A percentile compares a stretch with the other conserved stretches of the same genome.
These are phyloP conservation scores for Ormia ochracea DNA, from an alignment of 2,888 invertebrate species.

Conservation along the genomic window DNA sequence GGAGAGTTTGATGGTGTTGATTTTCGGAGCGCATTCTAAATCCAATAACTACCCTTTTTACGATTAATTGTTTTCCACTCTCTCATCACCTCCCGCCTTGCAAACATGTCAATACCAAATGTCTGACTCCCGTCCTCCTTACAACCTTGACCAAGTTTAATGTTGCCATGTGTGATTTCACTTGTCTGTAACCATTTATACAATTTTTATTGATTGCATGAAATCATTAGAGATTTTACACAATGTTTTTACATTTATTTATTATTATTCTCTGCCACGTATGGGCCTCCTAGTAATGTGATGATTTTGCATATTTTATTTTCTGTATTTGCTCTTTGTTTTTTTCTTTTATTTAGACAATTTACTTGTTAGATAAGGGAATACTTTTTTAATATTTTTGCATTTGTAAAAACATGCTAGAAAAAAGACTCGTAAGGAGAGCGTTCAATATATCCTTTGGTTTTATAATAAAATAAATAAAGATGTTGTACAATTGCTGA, in stretches of 20 bases:
- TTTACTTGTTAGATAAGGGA: neutral
- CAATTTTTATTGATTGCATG: slow-evolving; percentile 25
- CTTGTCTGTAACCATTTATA: neutral
- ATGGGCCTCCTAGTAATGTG: neutral
- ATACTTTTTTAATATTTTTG: neutral
- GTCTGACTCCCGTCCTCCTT: neutral
- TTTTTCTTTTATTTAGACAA: neutral
- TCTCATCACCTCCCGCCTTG: neutral
- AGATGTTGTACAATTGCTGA: neutral
- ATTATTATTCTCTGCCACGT: neutral
- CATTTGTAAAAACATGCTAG: neutral
- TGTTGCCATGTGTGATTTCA: neutral
- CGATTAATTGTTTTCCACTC: neutral
- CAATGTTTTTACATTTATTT: neutral
- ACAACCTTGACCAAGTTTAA: neutral
- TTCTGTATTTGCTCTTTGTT: neutral
- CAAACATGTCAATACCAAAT: neutral
- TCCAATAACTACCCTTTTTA: no score
- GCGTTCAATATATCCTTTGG: neutral
- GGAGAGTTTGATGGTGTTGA: no score
- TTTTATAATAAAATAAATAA: slow-evolving; percentile 1
- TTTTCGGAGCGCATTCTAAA: no score
- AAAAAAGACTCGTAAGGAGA: neutral
- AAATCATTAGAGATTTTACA: slow-evolving; percentile 17
- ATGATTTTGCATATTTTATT: slow-evolving; percentile 16